phyloP scores from a whole-genome alignment of 2,888 invertebrate species.

The Hirtodrosophila trivittata region DNA sequence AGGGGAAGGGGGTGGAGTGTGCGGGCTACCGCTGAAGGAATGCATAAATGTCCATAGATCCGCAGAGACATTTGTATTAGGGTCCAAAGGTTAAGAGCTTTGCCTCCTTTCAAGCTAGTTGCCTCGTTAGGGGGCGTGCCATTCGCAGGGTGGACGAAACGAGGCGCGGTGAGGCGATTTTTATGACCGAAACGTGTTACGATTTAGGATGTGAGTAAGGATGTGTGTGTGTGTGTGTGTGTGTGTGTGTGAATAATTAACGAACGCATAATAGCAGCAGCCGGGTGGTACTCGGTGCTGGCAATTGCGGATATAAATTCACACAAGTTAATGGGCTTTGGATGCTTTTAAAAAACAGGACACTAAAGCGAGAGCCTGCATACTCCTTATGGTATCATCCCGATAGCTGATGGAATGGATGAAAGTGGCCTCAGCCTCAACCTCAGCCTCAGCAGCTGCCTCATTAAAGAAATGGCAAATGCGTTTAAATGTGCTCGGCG shows the following conservation, averaged over 20 bases:
- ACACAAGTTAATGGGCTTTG: conserved; percentile 71
- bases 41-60: conserved; percentile 68
- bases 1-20: conserved; percentile 20
- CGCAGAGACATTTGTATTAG: conserved; percentile 56
- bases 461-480: conserved; percentile 46
- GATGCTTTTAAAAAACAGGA: conserved; percentile 68
- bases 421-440: conserved; percentile 25
- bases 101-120: conserved; percentile 47
- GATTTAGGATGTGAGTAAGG: conserved; percentile 24
- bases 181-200: conserved; percentile 79
- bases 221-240: conserved; percentile 3
- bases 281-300: conserved; percentile 42
- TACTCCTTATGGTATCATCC: not conserved
- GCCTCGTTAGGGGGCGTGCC: conserved; percentile 68
- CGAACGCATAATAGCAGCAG: conserved; percentile 77
- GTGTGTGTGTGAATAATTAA: conserved; percentile 71
- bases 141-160: conserved; percentile 30
- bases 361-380: conserved; percentile 9
- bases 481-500: conserved; percentile 6
- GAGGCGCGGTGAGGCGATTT: conserved; percentile 48
- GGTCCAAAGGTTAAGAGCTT: conserved; percentile 61
- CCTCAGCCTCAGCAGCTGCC: conserved; percentile 36
- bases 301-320: conserved; percentile 73
- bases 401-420: conserved; percentile 28
- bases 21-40: conserved; percentile 30